Conservation (phyloP, 2,797 vertebrate species). For the Pangasius larnaudii region DNA sequence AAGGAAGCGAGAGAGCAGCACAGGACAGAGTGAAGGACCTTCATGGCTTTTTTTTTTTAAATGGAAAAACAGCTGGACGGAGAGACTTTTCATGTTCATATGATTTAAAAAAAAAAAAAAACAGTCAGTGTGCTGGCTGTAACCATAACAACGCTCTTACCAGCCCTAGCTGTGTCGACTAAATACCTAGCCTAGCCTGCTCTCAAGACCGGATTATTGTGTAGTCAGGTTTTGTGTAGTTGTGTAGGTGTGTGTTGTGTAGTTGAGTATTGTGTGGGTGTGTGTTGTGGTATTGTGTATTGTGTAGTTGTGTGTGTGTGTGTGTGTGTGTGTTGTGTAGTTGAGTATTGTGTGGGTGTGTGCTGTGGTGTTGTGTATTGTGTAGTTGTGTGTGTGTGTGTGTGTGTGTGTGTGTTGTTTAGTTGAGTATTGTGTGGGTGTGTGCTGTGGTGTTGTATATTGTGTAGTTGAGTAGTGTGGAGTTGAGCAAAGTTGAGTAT, state of each 20-base stretch:
- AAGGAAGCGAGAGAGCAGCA: background rate
- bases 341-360: background rate
- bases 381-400: no score
- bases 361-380: background rate
- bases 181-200: background rate
- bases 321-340: background rate
- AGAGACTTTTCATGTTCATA: background rate
- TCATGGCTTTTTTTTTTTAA: background rate
- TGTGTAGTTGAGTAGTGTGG: background rate
- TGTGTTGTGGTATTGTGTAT: background rate
- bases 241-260: background rate
- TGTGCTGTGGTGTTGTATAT: background rate
- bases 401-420: background rate
- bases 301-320: background rate
- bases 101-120: background rate
- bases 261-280: background rate
- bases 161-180: background rate
- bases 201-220: background rate
- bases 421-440: background rate
- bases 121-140: background rate
- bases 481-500: background rate
- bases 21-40: background rate
- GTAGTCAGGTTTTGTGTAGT: background rate
- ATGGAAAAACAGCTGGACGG: background rate
- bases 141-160: background rate